Conservation (phyloP, 2,113 vertebrate genomes). For the Sialia sialis region DNA sequence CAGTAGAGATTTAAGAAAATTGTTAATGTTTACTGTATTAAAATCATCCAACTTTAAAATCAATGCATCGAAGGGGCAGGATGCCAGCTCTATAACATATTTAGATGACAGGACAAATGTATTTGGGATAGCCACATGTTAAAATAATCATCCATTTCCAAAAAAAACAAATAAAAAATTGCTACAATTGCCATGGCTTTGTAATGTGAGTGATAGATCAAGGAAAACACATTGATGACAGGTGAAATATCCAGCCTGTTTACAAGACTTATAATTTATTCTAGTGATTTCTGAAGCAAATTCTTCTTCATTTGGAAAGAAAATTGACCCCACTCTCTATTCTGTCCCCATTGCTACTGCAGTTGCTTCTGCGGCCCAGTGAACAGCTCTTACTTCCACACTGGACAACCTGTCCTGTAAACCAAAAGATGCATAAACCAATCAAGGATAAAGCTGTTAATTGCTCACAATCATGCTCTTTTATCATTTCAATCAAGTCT, state of each 20-base stretch:
- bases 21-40: background rate
- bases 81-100: background rate
- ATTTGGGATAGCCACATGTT: background rate
- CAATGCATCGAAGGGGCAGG: background rate
- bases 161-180: background rate
- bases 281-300: background rate
- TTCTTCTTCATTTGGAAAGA: background rate
- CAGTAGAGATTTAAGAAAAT: background rate
- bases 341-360: background rate
- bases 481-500: background rate
- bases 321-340: background rate
- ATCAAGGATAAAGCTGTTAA: background rate
- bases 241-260: background rate
- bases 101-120: background rate
- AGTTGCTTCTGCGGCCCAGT: background rate
- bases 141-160: background rate
- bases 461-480: background rate
- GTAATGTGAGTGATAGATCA: background rate
- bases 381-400: background rate
- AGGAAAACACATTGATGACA: background rate
- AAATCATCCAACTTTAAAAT: background rate
- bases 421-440: accelerated
- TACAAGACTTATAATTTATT: background rate
- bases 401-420: background rate
- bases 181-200: background rate